Evolutionary conservation across 1,140 invertebrate species (phyloP).

Genomic region (Drosophila santomea): DNA sequence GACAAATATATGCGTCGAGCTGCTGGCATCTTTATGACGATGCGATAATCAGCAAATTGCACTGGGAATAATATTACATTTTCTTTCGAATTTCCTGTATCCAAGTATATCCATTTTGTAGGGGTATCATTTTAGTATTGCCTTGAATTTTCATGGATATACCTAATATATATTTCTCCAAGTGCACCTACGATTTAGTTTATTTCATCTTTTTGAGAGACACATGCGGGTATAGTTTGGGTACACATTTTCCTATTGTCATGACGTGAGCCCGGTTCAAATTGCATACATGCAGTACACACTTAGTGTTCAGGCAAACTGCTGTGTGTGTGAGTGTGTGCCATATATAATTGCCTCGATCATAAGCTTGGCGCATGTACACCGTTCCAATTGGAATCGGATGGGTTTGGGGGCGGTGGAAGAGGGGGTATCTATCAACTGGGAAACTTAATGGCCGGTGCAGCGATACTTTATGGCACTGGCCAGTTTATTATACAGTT

Average conservation of each 20-base stretch:
- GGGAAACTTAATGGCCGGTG: constrained; percentile 68
- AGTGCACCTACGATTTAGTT: constrained; percentile 38
- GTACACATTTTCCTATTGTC: constrained; percentile 44
- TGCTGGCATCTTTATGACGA: constrained; percentile 73
- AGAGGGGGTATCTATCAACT: constrained; percentile 44
- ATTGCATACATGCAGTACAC: constrained; percentile 36
- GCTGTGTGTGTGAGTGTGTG: constrained; percentile 48
- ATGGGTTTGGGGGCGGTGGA: constrained; percentile 7
- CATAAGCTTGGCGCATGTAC: constrained; percentile 73
- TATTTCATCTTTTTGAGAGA: constrained; percentile 37
- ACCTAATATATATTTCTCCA: background rate
- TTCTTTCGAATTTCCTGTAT: background rate
- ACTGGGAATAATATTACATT: background rate
- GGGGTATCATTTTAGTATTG: no score
- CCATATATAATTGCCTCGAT: constrained; percentile 76
- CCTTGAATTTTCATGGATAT: background rate
- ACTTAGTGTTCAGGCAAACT: constrained; percentile 11
- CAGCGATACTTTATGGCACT: constrained; percentile 53
- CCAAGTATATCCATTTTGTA: background rate
- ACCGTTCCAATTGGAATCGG: constrained; percentile 23
- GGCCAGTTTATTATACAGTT: constrained; percentile 45
- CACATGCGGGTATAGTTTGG: constrained; percentile 23
- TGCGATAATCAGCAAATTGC: constrained; percentile 37
- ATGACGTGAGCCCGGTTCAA: constrained; percentile 76
- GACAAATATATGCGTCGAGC: constrained; percentile 48